Base-by-base conservation (phyloP, 2,888 invertebrate species). In the Ischnus inquisitorius region DNA sequence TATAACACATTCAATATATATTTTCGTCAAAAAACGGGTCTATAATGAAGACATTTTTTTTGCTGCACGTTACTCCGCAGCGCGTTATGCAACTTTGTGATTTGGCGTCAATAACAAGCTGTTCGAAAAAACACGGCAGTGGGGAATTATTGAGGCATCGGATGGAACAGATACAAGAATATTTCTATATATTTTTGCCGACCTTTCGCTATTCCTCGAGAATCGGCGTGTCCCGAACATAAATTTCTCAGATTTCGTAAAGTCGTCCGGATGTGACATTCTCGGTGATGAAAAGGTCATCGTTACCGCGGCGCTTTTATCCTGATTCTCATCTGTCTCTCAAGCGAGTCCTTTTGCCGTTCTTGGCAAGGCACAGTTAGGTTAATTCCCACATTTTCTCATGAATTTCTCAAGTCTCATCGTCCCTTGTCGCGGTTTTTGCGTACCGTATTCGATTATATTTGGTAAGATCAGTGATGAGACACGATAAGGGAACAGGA, bases 391-490 rank as follows among this genome's bases (percentile, higher is more conserved):
- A 8, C 25, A 41, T 51, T 39, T 41, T 14, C 71, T 64, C 71
- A 57, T 79, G 71, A 79, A 79, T 79, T 65, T 72, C 22, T 65
- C 64, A 79, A 34, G 28, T 28, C 39, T 54, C 22, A 1, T 54
- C 28, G 16, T 16, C 39, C 39, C 16, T 12, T 25, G 54, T 12
- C 51, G 39, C 39, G 28, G 34, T 64, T 25, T 19, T 16, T 22
- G 12, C 43, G 51, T 16, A 10, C 25, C 64, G 54, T 60, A 68
- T 79, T 75, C 79, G 75, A 71, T 65, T 65, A 71, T 75, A 6
- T 79, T 41, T 14, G 60, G 25, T 16, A 4, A 16, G 54, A 51
- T 8, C 57, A 1, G 4, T 10, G 65, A 48, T 16, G 16, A 28
- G 41, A 39, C n/a, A 28, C 19, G 34, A 34, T 8, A 46, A 25